Evolutionary conservation across 2,797 vertebrate genomes (phyloP).

Genomic region (Semotilus atromaculatus): DNA sequence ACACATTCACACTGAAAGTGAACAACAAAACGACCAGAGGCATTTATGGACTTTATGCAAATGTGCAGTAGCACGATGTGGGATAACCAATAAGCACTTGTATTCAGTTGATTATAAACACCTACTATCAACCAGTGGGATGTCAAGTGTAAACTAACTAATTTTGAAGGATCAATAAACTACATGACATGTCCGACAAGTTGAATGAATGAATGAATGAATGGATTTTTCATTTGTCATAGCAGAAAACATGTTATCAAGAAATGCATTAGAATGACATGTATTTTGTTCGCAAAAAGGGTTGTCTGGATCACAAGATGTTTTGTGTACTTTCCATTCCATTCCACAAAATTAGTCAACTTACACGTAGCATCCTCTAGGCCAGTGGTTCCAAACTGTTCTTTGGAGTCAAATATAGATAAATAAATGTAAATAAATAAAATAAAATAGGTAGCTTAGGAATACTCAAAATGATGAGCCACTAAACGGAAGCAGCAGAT

Average conservation of each 20-base stretch:
- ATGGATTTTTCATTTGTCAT: background rate
- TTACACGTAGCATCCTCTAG: background rate
- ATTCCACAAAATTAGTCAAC: background rate
- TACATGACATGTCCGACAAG: background rate
- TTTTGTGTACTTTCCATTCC: too few relatives aligned
- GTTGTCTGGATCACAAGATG: background rate
- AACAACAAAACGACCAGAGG: background rate
- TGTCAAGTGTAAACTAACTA: background rate
- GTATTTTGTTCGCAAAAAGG: background rate
- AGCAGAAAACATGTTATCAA: background rate
- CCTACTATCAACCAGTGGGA: background rate
- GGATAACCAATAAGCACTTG: background rate
- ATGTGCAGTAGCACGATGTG: too few relatives aligned
- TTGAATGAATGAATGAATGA: conserved; percentile 5
- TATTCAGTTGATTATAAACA: background rate
- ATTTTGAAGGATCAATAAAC: background rate
- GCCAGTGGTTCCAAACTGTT: background rate
- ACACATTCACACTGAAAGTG: background rate
- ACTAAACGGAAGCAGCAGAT: too few relatives aligned
- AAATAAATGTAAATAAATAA: too few relatives aligned
- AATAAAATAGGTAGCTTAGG: too few relatives aligned
- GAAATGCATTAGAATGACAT: background rate
- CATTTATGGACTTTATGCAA: conserved; percentile 4
- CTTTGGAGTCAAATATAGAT: background rate
- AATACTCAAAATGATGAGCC: too few relatives aligned